These are phyloP conservation scores for Catamblyrhynchus diadema DNA, from an alignment of 2,797 vertebrate genomes.

Conservation along the genomic window DNA sequence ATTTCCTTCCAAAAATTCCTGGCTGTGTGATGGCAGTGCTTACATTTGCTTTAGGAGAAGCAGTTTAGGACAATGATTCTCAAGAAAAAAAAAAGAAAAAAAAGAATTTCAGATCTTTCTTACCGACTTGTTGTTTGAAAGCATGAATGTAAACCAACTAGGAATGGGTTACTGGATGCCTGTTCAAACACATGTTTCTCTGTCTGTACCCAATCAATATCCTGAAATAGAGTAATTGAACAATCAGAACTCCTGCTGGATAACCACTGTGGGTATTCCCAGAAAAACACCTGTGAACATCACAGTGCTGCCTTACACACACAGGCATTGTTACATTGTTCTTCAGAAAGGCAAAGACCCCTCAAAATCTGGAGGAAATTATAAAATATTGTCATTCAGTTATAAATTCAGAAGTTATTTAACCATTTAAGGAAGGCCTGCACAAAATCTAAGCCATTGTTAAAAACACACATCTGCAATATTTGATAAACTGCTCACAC, in stretches of 20 bases:
- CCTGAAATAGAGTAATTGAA: slow-evolving; percentile 78
- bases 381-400: background rate
- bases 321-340: background rate
- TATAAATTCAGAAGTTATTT: background rate
- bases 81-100: background rate
- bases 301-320: background rate
- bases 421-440: background rate
- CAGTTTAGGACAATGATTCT: background rate
- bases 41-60: background rate
- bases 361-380: background rate
- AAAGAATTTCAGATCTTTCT: slow-evolving; percentile 61
- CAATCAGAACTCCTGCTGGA: slow-evolving; percentile 45
- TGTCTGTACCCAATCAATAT: slow-evolving; percentile 99
- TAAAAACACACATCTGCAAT: background rate
- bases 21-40: background rate
- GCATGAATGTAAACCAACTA: slow-evolving; percentile 96
- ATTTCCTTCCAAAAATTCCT: background rate
- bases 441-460: background rate
- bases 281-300: background rate
- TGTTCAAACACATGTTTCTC: slow-evolving; percentile 99
- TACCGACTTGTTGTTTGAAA: slow-evolving; percentile 98
- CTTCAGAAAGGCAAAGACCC: background rate
- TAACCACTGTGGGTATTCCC: background rate
- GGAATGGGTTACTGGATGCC: slow-evolving; percentile 95
- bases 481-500: background rate